Percentiles rank a stretch among this genome's conserved stretches.
Evolutionary conservation across 1,140 invertebrate species (phyloP).

Genomic region (Drosophila nigrodunni): DNA sequence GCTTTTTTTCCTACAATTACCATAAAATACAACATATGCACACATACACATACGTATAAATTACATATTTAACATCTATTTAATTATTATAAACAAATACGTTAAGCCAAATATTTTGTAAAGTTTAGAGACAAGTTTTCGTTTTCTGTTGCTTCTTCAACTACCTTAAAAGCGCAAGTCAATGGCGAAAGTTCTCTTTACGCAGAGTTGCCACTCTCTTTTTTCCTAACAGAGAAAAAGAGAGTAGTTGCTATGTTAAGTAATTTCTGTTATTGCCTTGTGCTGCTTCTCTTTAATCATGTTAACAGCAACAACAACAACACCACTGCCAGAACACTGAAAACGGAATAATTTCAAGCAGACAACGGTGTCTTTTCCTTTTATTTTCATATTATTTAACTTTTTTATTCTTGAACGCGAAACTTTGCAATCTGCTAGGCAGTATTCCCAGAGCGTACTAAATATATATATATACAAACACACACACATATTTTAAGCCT

Average conservation of each 20-base stretch:
- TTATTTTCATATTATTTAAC: slow-evolving; percentile 19
- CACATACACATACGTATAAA: slow-evolving; percentile 68
- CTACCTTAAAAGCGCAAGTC: neutral
- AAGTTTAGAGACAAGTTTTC: slow-evolving; percentile 56
- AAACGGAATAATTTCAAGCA: slow-evolving; percentile 37
- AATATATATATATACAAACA: slow-evolving; percentile 19
- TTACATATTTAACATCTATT: slow-evolving; percentile 72
- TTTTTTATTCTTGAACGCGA: slow-evolving; percentile 38
- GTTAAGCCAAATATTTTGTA: slow-evolving; percentile 78
- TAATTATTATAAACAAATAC: slow-evolving; percentile 79
- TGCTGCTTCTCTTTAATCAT: slow-evolving; percentile 4
- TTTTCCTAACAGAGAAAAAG: too few relatives aligned
- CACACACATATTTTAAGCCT: slow-evolving; percentile 37
- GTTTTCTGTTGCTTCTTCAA: slow-evolving; percentile 32
- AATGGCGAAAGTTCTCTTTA: slow-evolving; percentile 11
- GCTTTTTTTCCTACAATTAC: slow-evolving; percentile 78
- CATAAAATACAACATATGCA: slow-evolving; percentile 34
- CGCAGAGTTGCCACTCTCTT: neutral
- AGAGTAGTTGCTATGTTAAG: neutral
- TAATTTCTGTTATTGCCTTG: slow-evolving; percentile 24
- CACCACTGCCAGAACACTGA: slow-evolving; percentile 44
- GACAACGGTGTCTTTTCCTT: slow-evolving; percentile 17
- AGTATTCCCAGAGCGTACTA: slow-evolving; percentile 30
- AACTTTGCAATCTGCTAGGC: slow-evolving; percentile 68
- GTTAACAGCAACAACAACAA: slow-evolving; percentile 27